Conservation (phyloP, 1,140 invertebrate genomes). For the Ceratitis capitata region DNA sequence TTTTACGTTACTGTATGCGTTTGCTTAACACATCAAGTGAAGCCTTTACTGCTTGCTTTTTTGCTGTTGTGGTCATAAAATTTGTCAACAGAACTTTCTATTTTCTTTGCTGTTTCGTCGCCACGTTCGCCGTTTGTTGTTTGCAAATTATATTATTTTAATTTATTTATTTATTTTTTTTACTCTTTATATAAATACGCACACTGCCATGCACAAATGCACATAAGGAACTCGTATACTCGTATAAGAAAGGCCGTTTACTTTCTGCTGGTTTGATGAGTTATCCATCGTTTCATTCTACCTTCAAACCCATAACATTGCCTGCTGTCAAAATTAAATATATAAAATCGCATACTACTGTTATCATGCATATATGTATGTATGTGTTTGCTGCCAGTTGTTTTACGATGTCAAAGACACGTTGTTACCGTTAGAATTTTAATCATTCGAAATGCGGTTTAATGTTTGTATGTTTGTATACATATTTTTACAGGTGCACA, state of each 20-base stretch:
- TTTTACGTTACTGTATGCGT: neutral
- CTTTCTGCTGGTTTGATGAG: neutral
- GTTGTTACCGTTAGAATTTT: constrained; percentile 49
- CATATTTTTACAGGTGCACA: neutral
- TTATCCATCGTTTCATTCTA: neutral
- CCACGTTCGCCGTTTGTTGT: neutral
- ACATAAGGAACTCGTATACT: neutral
- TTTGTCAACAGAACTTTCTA: constrained; percentile 31
- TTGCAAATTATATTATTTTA: neutral
- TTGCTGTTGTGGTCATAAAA: neutral
- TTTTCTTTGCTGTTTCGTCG: neutral
- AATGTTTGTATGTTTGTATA: neutral
- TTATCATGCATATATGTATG: neutral
- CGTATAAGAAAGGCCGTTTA: neutral
- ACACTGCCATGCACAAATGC: neutral
- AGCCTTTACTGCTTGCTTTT: neutral
- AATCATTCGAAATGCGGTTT: constrained; percentile 44
- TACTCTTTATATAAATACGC: neutral
- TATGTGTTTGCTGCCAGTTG: neutral
- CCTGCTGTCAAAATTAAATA: neutral
- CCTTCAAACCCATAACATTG: neutral
- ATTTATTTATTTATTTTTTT: neutral
- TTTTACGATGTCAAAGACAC: constrained; percentile 19
- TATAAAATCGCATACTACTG: neutral
- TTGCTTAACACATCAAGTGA: neutral